Percentiles rank a stretch among this genome's conserved stretches.
Evolutionary conservation across 2,797 vertebrate genomes (phyloP).

Genomic region (Glyptemys insculpta): DNA sequence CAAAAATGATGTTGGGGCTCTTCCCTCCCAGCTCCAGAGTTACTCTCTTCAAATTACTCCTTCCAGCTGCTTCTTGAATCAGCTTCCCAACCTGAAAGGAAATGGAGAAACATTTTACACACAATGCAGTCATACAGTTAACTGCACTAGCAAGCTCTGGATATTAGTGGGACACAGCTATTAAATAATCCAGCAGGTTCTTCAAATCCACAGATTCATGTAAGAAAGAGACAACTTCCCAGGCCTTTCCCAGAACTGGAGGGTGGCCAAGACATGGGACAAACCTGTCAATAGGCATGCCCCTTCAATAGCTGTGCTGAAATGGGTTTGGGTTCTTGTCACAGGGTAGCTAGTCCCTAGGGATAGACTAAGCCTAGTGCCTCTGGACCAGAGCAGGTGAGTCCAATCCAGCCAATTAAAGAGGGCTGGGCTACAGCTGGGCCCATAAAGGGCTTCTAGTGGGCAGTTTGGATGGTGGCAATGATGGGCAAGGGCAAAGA

Average conservation of each 20-base stretch:
- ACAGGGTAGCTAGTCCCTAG: background rate
- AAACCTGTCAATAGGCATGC: background rate
- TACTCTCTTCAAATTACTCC: slow-evolving; percentile 98
- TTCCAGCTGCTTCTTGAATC: slow-evolving; percentile 99
- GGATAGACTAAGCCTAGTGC: background rate
- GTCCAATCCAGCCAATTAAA: background rate
- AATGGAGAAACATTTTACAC: slow-evolving; percentile 76
- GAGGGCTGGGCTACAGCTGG: background rate
- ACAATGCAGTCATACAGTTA: slow-evolving; percentile 51
- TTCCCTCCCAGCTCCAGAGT: slow-evolving; percentile 99
- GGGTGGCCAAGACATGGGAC: background rate
- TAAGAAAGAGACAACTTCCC: background rate
- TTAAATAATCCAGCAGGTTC: slow-evolving; percentile 80
- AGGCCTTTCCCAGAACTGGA: background rate
- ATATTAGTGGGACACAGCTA: slow-evolving; percentile 78
- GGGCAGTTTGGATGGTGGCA: background rate
- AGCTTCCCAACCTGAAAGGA: slow-evolving; percentile 94
- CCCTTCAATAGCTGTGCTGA: background rate
- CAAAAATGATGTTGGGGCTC: slow-evolving; percentile 99
- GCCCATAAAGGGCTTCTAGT: background rate
- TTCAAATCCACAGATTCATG: slow-evolving; percentile 67
- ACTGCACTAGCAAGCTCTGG: slow-evolving; percentile 70
- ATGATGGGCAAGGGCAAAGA: background rate
- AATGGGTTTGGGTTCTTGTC: background rate
- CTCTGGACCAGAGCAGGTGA: background rate